Base-by-base conservation (phyloP, 2,113 vertebrate species). In the Protobothrops mucrosquamatus region DNA sequence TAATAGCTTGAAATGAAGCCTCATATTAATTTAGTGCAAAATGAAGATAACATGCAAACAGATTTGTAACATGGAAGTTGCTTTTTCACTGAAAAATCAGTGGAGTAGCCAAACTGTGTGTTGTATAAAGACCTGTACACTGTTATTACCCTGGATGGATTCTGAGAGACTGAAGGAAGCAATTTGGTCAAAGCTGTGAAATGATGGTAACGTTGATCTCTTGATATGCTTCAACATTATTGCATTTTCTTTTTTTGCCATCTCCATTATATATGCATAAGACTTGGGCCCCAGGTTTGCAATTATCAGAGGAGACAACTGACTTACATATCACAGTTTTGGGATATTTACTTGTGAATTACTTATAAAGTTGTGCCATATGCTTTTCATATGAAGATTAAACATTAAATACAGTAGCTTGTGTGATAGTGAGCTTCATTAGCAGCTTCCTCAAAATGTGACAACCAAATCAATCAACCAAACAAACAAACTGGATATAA, bases 181-280 rank as follows among this genome's bases (percentile, higher is more conserved):
- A 95, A 91, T 89, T 91, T 89, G 88, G 92, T 94, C 93, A 95
- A 94, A 90, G 59, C 93, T 94, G 96, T 87, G 95, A 95, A 94
- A 12, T 88, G 26, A 94, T 95, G 57, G 52, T 96, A 89, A 29
- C 95, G 85, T 51, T 94, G 48, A 96, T 92, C 94, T 97, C 94
- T 96, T 95, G 92, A 95, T 87, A 89, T 96, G 95, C 85, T 97
- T 52, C 0, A 97, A 86, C 96, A 95, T 96, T 94, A 95, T 96
- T 97, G 97, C 94, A 96, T 94, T 97, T 95, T 69, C 59, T 86
- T 95, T 97, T 93, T 95, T 96, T 95, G 97, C 96, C 95, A 97
- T 96, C 91, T 95, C 91, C 93, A 93, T 97, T 93, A 97, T 97
- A 97, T 97, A 97, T 97, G 95, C 96, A 97, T 96, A 92, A 93